Percentiles rank a stretch among this genome's conserved stretches.
Evolutionary conservation across 2,797 vertebrate genomes (phyloP).

Genomic region (Poecile montanus): DNA sequence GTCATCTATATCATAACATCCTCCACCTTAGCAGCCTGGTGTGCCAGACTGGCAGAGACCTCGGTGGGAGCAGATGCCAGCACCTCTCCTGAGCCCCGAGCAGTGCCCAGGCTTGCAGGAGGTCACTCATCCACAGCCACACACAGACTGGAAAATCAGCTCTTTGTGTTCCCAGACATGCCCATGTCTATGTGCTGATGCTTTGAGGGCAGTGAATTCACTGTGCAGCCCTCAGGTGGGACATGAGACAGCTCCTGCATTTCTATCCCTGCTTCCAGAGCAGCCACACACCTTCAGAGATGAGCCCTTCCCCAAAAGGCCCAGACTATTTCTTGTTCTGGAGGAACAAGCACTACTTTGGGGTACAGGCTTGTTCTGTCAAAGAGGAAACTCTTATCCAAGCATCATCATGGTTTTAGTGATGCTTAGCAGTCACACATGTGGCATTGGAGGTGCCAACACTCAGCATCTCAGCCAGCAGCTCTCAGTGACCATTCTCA

Average conservation of each 20-base stretch:
- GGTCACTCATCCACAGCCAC: no score
- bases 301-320: neutral
- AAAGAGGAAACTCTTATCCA: neutral
- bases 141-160: neutral
- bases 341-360: neutral
- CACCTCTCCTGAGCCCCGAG: neutral
- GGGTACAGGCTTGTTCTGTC: neutral
- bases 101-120: neutral
- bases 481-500: neutral
- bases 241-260: neutral
- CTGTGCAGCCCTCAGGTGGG: neutral
- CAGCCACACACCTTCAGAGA: neutral
- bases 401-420: neutral
- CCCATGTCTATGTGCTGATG: neutral
- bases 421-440: neutral
- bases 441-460: neutral
- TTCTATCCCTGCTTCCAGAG: neutral
- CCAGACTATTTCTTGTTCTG: neutral
- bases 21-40: neutral
- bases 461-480: neutral
- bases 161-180: neutral
- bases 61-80: neutral
- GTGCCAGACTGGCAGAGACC: neutral
- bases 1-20: neutral
- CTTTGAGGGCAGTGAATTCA: neutral